Evolutionary conservation across 2,113 vertebrate genomes (phyloP).

Genomic region (Struthidea cinerea): DNA sequence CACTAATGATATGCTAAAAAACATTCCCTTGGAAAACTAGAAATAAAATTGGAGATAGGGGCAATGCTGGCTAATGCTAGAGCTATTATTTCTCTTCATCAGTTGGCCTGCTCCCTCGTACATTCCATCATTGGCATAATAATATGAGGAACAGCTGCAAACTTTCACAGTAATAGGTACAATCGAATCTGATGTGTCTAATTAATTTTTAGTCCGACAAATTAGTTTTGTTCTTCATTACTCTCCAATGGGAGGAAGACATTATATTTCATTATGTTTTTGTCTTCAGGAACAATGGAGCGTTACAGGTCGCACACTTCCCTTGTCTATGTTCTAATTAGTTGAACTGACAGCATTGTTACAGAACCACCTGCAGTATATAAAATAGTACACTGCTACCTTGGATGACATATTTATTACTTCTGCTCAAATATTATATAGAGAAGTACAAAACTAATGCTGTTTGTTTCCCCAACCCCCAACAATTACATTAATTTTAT

Average conservation of each 20-base stretch:
- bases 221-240: conserved; percentile 81
- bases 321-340: conserved; percentile 72
- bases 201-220: conserved; percentile 80
- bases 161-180: conserved; percentile 75
- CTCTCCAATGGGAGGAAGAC: conserved; percentile 74
- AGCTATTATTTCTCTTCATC: conserved; percentile 31
- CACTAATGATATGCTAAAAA: not conserved
- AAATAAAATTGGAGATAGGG: not conserved
- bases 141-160: conserved; percentile 66
- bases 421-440: conserved; percentile 4
- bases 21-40: not conserved
- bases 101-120: conserved; percentile 35
- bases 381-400: not conserved
- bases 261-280: conserved; percentile 77
- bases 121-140: conserved; percentile 39
- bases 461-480: not conserved
- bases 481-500: conserved; percentile 5
- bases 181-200: conserved; percentile 75
- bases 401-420: conserved; percentile 9
- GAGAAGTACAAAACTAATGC: not conserved
- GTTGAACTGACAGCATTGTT: conserved; percentile 66
- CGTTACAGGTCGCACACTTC: conserved; percentile 59
- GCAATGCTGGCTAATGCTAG: not conserved
- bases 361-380: conserved; percentile 58
- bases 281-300: conserved; percentile 70